Percentiles rank a stretch among this genome's conserved stretches.
phyloP scores from a whole-genome alignment of 1,140 invertebrate genomes.

The Eubasilissa regina region DNA sequence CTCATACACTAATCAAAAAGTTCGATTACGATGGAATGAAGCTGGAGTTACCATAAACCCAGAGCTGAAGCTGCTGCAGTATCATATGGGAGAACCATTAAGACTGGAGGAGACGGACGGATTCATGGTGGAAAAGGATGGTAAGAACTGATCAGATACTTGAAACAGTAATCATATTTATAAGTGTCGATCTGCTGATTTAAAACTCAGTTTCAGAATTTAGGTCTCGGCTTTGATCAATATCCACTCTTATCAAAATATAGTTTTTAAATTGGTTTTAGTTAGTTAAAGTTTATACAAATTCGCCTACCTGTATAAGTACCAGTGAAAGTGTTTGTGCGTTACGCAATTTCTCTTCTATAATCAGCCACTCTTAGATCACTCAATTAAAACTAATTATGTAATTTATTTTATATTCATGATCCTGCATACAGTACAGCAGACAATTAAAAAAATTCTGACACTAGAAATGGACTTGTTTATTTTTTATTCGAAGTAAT shows the following conservation, averaged over 20 bases:
- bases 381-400: no score
- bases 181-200: background rate
- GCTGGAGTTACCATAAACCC: conserved; percentile 83
- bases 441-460: no score
- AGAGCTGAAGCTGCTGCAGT: conserved; percentile 84
- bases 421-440: no score
- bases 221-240: background rate
- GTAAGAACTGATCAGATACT: conserved; percentile 68
- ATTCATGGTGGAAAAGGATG: conserved; percentile 82
- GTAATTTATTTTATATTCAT: no score
- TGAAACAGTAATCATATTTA: no score
- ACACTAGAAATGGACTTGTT: no score
- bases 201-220: background rate
- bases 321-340: no score
- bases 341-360: no score
- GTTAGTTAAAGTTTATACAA: background rate
- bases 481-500: no score
- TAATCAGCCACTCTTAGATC: no score
- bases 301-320: no score
- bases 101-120: conserved; percentile 79
- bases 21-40: conserved; percentile 79
- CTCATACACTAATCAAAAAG: conserved; percentile 83
- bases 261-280: background rate
- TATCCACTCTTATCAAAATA: background rate
- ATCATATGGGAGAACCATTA: conserved; percentile 81